Base-by-base conservation (phyloP, 2,888 invertebrate genomes). In the Agelastica alni region DNA sequence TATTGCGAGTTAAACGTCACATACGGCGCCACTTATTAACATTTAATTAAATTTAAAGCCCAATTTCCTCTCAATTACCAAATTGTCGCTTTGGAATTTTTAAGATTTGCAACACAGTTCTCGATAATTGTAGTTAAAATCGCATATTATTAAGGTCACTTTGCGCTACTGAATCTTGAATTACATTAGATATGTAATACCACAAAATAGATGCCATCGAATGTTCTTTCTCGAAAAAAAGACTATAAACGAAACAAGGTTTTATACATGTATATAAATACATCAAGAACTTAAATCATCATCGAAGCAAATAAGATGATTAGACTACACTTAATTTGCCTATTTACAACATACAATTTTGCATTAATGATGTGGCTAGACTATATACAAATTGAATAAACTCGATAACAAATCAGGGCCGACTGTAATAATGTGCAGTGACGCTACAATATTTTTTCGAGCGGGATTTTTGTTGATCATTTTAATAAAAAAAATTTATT, bases 321-420 rank as follows among this genome's bases (percentile, higher is more conserved):
- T 49, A 49, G n/a, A 32, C 14, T 41, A 20, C 12, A 48, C 39
- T 48, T 30, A 48, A 48, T 28, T 48, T 39, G 28, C 32, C 49
- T 41, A 30, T 49, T 49, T 49, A 41, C n/a, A 41, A 42, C 41
- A 42, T 41, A 49, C 49, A 49, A 49, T 49, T 49, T 49, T 31
- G 36, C 41, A 16, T 42, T 49, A 42, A 49, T 49, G 49, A 49
- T 32, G 49, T 22, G 49, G 49, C 49, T 49, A 49, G 49, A 49
- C 49, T 49, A 49, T 22, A 42, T 49, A 41, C 49, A 49, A 41
- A 31, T 42, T 49, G 32, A 49, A 41, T 28, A 48, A 39, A 39
- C 20, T 18, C 18, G 37, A 37, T 37, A 37, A 20, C 37, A 37
- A 48, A 48, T 41, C 48, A 48, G 16, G 28, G 48, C 31, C 48